These are phyloP conservation scores for Propithecus coquereli DNA, from an alignment of 2,113 vertebrate genomes.

Conservation along the genomic window DNA sequence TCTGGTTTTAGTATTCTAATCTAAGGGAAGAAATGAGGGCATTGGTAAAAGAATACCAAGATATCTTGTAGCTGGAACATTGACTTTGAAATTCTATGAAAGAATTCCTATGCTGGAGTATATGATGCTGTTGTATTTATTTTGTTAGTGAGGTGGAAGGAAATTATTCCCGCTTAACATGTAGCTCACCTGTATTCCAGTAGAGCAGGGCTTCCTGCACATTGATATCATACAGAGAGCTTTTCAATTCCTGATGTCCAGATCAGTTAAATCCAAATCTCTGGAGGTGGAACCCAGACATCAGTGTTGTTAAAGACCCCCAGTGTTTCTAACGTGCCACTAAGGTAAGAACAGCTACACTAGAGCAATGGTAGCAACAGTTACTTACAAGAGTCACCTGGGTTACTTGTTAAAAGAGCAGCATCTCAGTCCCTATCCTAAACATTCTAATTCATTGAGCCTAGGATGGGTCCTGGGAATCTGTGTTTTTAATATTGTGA, in stretches of 20 bases:
- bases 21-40: background rate
- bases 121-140: background rate
- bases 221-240: rapidly evolving
- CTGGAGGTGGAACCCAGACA: background rate
- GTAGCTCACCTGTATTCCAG: background rate
- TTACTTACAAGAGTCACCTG: background rate
- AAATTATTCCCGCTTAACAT: background rate
- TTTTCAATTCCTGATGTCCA: background rate
- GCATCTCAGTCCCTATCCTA: rapidly evolving
- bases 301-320: too few species aligned
- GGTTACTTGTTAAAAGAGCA: background rate
- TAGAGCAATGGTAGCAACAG: background rate
- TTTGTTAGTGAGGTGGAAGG: background rate
- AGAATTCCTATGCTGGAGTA: background rate
- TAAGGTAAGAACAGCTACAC: background rate
- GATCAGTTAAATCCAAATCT: background rate
- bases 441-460: background rate
- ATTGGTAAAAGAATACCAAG: background rate
- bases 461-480: background rate
- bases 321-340: background rate
- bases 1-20: background rate
- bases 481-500: background rate
- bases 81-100: background rate
- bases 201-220: background rate
- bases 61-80: background rate